Conservation (phyloP, 1,140 invertebrate species). For the Platyura marginata region DNA sequence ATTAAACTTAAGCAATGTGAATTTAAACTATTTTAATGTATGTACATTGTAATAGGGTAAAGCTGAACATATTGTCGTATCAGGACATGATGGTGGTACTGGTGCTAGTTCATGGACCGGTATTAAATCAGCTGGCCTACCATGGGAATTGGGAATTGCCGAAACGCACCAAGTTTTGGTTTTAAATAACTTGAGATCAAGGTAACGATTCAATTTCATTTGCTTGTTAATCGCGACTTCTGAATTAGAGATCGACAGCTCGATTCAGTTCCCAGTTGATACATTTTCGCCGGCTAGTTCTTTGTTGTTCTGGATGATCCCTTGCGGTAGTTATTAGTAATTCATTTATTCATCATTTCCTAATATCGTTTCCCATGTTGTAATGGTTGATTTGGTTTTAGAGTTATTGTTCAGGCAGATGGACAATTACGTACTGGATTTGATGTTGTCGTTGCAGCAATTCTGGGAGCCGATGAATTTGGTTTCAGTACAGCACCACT, state of each 20-base stretch:
- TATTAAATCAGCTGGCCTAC: slow-evolving; percentile 86
- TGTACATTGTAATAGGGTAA: slow-evolving; percentile 49
- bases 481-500: slow-evolving; percentile 97
- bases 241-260: neutral
- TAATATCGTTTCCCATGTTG: neutral
- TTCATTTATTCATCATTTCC: neutral
- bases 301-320: neutral
- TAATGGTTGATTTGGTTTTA: slow-evolving; percentile 11
- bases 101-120: slow-evolving; percentile 96
- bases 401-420: slow-evolving; percentile 89
- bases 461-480: slow-evolving; percentile 95
- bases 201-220: slow-evolving; percentile 18
- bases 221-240: neutral
- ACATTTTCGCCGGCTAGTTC: no score
- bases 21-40: neutral
- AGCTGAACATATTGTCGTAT: slow-evolving; percentile 96
- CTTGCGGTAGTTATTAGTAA: slow-evolving; percentile 2
- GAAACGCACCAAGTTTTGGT: slow-evolving; percentile 96
- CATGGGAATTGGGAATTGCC: slow-evolving; percentile 93
- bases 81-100: slow-evolving; percentile 96
- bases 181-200: slow-evolving; percentile 84
- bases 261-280: no score
- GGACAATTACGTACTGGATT: slow-evolving; percentile 87
- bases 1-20: slow-evolving; percentile 2
- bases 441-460: slow-evolving; percentile 90